Evolutionary conservation across 2,888 invertebrate species (phyloP).

Genomic region (Tinea pellionella): DNA sequence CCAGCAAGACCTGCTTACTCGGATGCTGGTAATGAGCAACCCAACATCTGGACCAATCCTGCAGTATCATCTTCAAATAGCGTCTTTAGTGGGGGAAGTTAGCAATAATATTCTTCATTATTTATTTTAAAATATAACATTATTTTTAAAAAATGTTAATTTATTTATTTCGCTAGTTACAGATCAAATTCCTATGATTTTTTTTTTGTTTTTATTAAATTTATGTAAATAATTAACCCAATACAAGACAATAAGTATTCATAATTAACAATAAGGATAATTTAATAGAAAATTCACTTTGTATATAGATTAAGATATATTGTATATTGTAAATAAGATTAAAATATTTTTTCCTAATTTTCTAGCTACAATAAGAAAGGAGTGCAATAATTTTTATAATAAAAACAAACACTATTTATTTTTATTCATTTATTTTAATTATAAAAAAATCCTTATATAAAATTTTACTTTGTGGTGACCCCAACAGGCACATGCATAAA

Average conservation of each 20-base stretch:
- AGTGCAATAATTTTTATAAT: not conserved
- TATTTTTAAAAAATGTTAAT: conserved; percentile 10
- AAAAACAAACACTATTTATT: not conserved
- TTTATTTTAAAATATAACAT: conserved; percentile 12
- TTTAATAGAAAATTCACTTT: too few species aligned
- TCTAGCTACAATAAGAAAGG: not conserved
- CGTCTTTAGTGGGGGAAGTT: conserved; percentile 35
- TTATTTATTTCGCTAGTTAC: too few species aligned
- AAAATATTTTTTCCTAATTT: not conserved
- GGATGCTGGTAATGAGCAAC: conserved; percentile 49
- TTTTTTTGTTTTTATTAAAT: too few species aligned
- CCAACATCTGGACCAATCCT: conserved; percentile 80
- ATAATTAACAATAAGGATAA: too few species aligned
- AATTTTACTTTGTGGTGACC: too few species aligned
- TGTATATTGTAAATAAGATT: not conserved
- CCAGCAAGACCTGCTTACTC: conserved; percentile 81
- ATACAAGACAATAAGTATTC: too few species aligned
- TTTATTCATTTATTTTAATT: not conserved
- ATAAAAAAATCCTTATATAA: too few species aligned
- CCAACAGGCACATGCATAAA: too few species aligned
- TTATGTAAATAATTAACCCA: too few species aligned
- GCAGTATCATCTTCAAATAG: conserved; percentile 42
- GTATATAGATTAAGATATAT: not conserved
- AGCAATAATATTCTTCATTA: too few species aligned
- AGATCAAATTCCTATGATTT: too few species aligned